phyloP scores from a whole-genome alignment of 2,888 invertebrate species.

The Aelia acuminata region DNA sequence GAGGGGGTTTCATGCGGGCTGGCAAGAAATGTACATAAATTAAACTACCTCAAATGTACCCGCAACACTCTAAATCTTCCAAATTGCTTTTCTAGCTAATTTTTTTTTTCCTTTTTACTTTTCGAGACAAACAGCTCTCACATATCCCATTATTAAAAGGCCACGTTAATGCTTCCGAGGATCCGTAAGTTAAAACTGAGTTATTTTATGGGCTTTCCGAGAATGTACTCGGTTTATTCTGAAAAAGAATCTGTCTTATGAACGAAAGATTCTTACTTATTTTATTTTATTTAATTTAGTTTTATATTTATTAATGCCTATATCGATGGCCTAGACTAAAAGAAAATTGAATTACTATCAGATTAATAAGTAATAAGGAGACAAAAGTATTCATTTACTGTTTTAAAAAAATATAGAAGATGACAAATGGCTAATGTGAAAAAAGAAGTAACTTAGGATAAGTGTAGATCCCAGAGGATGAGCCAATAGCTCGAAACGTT shows the following conservation, averaged over 20 bases:
- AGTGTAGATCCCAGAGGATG: no score
- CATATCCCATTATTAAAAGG: conserved; percentile 13
- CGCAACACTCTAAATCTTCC: not conserved
- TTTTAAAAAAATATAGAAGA: no score
- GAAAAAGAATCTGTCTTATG: not conserved
- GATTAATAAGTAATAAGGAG: no score
- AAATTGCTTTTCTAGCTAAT: conserved; percentile 13
- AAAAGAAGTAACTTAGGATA: no score
- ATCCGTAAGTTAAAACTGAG: not conserved
- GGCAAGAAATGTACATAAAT: conserved; percentile 33
- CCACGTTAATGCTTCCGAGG: not conserved
- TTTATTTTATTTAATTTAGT: no score
- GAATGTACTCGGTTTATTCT: not conserved
- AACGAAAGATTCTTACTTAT: not conserved
- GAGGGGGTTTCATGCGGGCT: not conserved
- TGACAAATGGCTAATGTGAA: no score
- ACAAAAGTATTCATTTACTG: no score
- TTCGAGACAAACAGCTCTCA: not conserved
- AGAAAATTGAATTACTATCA: no score
- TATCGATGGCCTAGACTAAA: no score
- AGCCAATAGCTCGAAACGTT: no score
- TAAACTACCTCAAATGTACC: conserved; percentile 14
- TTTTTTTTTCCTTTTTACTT: conserved; percentile 5
- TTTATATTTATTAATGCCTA: no score
- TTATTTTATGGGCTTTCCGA: not conserved